phyloP scores from a whole-genome alignment of 2,888 invertebrate genomes.

The Iphiclides podalirius region DNA sequence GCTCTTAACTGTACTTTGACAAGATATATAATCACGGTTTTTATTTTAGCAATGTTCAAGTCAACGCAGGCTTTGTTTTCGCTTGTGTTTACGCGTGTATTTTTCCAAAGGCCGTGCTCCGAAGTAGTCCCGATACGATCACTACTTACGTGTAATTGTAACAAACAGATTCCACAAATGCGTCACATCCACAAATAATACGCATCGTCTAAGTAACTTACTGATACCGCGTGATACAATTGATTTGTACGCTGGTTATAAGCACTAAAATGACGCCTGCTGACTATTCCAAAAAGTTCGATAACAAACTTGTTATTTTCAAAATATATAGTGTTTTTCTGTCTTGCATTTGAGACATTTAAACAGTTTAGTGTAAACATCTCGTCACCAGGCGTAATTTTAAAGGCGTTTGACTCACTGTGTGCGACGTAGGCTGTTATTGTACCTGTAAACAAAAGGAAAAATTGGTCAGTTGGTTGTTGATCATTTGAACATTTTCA shows the following conservation, averaged over 20 bases:
- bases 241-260: not conserved
- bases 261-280: conserved; percentile 15
- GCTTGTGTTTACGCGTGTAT: conserved; percentile 3
- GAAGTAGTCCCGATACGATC: not conserved
- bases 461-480: conserved; percentile 47
- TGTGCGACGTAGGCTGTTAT: conserved; percentile 64
- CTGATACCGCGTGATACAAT: conserved; percentile 11
- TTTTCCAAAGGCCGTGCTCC: conserved; percentile 12
- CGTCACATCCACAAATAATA: conserved; percentile 15
- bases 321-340: too few species aligned
- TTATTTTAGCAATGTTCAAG: too few species aligned
- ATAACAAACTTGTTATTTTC: too few species aligned
- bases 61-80: not conserved
- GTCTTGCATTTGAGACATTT: too few species aligned
- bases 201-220: conserved; percentile 10
- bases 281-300: not conserved
- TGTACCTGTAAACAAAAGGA: conserved; percentile 67
- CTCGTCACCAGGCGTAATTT: conserved; percentile 55
- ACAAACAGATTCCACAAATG: conserved; percentile 18
- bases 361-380: too few species aligned
- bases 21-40: too few species aligned
- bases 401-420: conserved; percentile 65
- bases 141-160: conserved; percentile 6
- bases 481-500: conserved; percentile 33
- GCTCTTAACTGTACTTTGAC: too few species aligned